phyloP scores from a whole-genome alignment of 2,113 vertebrate genomes.

The Cryptotis parvus region DNA sequence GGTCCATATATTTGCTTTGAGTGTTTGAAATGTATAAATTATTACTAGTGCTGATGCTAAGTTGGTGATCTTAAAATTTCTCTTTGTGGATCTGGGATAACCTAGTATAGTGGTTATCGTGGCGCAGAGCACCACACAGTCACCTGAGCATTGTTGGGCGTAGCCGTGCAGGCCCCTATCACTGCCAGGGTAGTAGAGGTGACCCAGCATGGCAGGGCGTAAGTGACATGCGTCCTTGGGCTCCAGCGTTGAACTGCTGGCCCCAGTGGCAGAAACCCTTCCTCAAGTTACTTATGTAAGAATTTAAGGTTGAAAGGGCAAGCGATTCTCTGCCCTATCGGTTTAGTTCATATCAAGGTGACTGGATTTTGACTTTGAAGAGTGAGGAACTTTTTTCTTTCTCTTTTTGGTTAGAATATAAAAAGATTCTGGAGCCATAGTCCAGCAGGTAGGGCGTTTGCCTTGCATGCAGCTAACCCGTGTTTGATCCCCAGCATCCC shows the following conservation, averaged over 20 bases:
- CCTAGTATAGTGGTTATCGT: neutral
- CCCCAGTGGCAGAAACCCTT: too few relatives aligned
- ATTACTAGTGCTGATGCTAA: conserved; percentile 6
- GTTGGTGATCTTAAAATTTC: neutral
- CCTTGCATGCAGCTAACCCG: too few relatives aligned
- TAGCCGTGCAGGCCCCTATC: too few relatives aligned
- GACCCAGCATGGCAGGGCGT: too few relatives aligned
- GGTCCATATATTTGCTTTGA: conserved; percentile 37
- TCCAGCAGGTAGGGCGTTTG: too few relatives aligned
- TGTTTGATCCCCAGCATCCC: too few relatives aligned
- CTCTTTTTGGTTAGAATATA: neutral
- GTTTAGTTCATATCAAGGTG: neutral
- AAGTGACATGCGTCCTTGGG: too few relatives aligned
- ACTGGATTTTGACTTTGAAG: conserved; percentile 41
- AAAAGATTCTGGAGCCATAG: too few relatives aligned
- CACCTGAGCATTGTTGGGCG: too few relatives aligned
- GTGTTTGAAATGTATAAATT: conserved; percentile 30
- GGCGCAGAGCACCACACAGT: too few relatives aligned
- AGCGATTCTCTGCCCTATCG: neutral
- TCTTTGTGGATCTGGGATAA: neutral
- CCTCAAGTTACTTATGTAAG: neutral
- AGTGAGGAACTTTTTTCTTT: neutral
- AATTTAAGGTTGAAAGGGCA: neutral
- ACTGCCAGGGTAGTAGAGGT: too few relatives aligned
- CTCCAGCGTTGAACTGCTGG: too few relatives aligned